Evolutionary conservation across 2,888 invertebrate genomes (phyloP), one percentile per base, ranked within the genome.

Genomic region (Napeogenes sylphis): DNA sequence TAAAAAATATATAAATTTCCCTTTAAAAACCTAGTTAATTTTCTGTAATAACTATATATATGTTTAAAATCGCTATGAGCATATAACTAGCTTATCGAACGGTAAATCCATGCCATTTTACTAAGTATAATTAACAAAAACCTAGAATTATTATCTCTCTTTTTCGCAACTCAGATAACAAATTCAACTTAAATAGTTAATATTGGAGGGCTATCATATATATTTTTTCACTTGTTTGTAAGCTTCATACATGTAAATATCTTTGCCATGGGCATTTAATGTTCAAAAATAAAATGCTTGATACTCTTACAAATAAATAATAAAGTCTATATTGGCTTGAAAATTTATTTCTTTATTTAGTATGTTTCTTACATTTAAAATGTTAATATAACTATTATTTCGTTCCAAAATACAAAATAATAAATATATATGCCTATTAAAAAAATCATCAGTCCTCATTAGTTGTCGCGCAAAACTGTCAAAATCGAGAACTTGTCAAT

Each of bases 401-500:
- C 42, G 8, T 42, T 10, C 5, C 3, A 42, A 42, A 42, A 42
- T 38, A 38, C 38, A 2, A 51, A 55, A 56, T 61, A 55, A 46
- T 55, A 60, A 35, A 35, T 35, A 35, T 35, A 35, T 35, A 35
- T 35, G 21, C 21, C 59, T 59, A 45, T 59, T 32, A 59, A 55
- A 55, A 10, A 42, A 42, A 42, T 10, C 3, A 61, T 61, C 75
- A 58, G 55, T 47, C 33, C 62, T 62, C 58, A 53, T 68, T 65
- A 65, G 76, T 75, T 75, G 75, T 68, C 73, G 72, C 73, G 74
- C 71, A 63, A 66, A 65, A 66, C 71, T 76, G 75, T 79, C 78
- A 79, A 78, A 79, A 56, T 61, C 64, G 51, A 55, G 53, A 73
- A 75, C 73, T 61, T 58, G 65, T 71, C 70, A 67, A 65, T 69